phyloP scores from a whole-genome alignment of 2,888 invertebrate species.

The Stegophylla sp. region DNA sequence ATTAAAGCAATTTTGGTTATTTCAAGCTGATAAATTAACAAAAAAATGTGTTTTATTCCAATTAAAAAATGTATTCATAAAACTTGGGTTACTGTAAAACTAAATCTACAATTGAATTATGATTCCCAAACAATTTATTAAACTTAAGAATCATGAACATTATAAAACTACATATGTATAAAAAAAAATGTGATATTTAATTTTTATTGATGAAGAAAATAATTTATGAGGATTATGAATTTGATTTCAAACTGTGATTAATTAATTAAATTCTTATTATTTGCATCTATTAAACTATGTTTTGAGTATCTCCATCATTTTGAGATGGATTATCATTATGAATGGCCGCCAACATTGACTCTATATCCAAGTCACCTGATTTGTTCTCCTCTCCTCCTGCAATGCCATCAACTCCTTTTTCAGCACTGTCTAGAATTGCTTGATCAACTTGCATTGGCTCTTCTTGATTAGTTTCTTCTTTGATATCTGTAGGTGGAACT shows the following conservation, averaged over 20 bases:
- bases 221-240: too few relatives aligned
- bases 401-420: not conserved
- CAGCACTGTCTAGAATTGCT: not conserved
- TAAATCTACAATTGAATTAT: too few relatives aligned
- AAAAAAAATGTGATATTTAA: not conserved
- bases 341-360: slow-evolving; percentile 61
- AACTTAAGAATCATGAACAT: too few relatives aligned
- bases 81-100: not conserved
- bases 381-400: not conserved
- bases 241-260: not conserved
- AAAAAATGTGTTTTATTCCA: not conserved
- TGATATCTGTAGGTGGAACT: not conserved
- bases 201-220: too few relatives aligned
- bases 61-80: not conserved
- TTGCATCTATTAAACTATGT: not conserved
- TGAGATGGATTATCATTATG: slow-evolving; percentile 59
- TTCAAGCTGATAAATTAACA: not conserved
- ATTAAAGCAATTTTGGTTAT: not conserved
- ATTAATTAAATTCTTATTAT: not conserved
- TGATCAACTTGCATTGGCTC: not conserved
- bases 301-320: not conserved
- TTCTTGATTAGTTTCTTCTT: not conserved
- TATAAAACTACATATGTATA: not conserved
- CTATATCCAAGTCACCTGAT: slow-evolving; percentile 58
- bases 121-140: too few relatives aligned